Percentiles rank a stretch among this genome's conserved stretches.
Conservation (phyloP, 2,113 vertebrate species). For the Cinclus mexicanus region DNA sequence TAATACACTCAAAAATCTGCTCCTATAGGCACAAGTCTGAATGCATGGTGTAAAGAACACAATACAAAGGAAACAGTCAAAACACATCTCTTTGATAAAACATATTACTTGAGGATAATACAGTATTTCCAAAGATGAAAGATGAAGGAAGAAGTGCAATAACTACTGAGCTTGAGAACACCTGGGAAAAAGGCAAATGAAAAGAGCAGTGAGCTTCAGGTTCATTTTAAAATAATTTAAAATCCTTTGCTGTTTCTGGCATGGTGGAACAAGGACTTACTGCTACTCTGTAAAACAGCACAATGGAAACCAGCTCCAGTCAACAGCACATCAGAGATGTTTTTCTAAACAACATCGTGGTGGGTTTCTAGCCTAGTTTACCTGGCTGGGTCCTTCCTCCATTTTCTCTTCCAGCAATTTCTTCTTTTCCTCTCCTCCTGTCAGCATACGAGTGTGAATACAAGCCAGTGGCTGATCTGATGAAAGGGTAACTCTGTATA, state of each 20-base stretch:
- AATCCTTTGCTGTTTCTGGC: not conserved
- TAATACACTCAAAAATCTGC: not conserved
- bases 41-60: not conserved
- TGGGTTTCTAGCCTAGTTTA: not conserved
- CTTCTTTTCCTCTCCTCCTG: not conserved
- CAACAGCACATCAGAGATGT: not conserved
- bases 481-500: not conserved
- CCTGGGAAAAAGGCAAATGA: not conserved
- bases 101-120: not conserved
- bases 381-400: not conserved
- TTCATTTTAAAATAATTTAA: not conserved
- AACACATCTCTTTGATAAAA: not conserved
- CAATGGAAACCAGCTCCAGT: not conserved
- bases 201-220: not conserved
- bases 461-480: not conserved
- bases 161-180: not conserved
- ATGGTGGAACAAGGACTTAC: not conserved
- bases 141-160: not conserved
- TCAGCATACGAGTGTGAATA: not conserved
- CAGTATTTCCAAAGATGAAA: not conserved
- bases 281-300: not conserved
- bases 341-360: not conserved
- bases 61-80: not conserved
- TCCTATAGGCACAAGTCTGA: not conserved
- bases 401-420: not conserved